Conservation (phyloP, 2,888 invertebrate genomes). For the Penaeus monodon region DNA sequence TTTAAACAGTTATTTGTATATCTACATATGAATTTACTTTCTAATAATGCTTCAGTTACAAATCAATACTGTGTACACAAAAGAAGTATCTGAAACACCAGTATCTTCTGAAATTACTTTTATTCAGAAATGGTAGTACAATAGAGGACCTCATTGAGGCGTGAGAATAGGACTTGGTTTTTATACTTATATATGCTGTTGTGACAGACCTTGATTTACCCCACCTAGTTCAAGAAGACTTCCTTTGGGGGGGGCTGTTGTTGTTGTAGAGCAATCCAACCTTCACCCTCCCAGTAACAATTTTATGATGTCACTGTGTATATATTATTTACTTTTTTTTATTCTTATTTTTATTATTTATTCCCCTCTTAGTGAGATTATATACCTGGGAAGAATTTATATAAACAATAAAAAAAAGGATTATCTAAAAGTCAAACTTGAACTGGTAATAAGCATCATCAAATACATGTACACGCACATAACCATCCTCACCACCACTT, state of each 20-base stretch:
- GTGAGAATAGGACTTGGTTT: no score
- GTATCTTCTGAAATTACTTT: conserved; percentile 33
- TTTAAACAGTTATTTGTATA: no score
- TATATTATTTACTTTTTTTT: no score
- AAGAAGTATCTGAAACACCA: background rate
- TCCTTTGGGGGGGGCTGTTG: no score
- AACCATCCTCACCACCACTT: conserved; percentile 99
- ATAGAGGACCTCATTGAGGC: conserved; percentile 19
- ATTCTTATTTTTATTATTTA: no score
- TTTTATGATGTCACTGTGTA: no score
- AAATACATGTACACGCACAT: conserved; percentile 94
- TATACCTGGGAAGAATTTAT: background rate
- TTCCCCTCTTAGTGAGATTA: background rate
- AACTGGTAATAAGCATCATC: conserved; percentile 97
- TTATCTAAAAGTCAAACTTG: conserved; percentile 82
- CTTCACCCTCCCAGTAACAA: conserved; percentile 18
- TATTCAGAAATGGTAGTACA: conserved; percentile 42
- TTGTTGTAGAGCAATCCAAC: background rate
- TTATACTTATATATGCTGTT: no score
- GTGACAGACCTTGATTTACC: no score
- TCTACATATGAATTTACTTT: no score
- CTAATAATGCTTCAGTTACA: no score
- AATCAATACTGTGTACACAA: no score
- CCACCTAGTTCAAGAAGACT: no score
- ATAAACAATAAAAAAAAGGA: background rate